These are phyloP conservation scores for Drosophila rufa DNA, from an alignment of 1,140 invertebrate genomes.

Conservation along the genomic window DNA sequence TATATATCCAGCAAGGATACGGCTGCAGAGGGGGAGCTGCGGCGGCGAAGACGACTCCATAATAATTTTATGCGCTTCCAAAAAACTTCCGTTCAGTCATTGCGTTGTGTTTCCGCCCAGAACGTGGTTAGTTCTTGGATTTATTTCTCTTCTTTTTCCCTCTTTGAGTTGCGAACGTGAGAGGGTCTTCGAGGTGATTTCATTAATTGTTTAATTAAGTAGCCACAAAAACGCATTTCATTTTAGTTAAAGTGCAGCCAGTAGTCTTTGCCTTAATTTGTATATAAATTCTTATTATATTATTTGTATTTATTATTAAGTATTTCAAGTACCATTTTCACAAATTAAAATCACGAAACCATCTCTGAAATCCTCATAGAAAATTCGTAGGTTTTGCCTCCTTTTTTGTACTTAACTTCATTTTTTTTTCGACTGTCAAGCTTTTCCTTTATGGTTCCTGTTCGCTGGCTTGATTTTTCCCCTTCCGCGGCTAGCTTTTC, in stretches of 20 bases:
- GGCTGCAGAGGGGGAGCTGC: slow-evolving; percentile 1
- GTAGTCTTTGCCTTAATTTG: too few species aligned
- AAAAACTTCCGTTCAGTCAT: slow-evolving; percentile 82
- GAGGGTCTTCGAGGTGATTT: not conserved
- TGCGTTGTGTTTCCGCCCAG: slow-evolving; percentile 74
- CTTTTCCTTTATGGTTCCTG: slow-evolving; percentile 74
- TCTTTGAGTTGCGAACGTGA: slow-evolving; percentile 23
- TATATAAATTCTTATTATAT: too few species aligned
- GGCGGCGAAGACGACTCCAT: slow-evolving; percentile 66
- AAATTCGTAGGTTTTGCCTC: slow-evolving; percentile 45
- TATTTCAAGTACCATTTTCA: not conserved
- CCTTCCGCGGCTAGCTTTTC: slow-evolving; percentile 33
- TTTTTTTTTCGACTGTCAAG: slow-evolving; percentile 52
- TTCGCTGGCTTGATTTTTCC: slow-evolving; percentile 64
- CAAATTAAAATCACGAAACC: slow-evolving; percentile 9
- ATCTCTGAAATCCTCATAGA: slow-evolving; percentile 70
- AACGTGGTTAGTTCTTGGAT: slow-evolving; percentile 28
- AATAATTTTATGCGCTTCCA: slow-evolving; percentile 83
- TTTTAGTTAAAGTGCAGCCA: not conserved
- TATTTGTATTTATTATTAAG: not conserved
- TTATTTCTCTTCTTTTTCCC: not conserved
- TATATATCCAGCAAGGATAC: slow-evolving; percentile 20
- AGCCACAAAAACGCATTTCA: not conserved
- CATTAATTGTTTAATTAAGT: slow-evolving; percentile 18
- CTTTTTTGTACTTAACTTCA: not conserved